Evolutionary conservation across 2,888 invertebrate genomes (phyloP), one percentile per base, ranked within the genome.

Genomic region (Myathropa florea): DNA sequence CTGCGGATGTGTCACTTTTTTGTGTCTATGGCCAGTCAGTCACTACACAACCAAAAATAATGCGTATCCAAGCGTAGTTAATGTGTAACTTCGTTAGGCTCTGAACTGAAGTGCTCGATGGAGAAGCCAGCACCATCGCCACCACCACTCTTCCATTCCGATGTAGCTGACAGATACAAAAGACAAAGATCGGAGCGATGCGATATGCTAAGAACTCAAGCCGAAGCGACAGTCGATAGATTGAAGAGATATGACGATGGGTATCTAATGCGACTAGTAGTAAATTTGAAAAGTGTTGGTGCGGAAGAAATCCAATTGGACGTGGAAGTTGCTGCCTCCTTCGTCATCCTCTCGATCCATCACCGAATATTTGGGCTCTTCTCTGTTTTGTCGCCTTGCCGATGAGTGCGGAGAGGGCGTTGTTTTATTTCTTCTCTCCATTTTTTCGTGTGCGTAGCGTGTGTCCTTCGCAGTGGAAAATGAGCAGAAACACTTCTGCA

Each of bases 271-370:
- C 88, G 83, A 84, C 88, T 89, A 88, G 89, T 89, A 89, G 89
- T 89, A 89, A 91, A 91, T 91, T 90, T 91, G 90, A 90, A 91
- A 91, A 92, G 92, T 92, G 92, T 92, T 92, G 92, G 91, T 90
- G 91, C 90, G 91, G 92, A 92, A 92, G 91, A 89, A 92, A 92
- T 92, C 90, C 91, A 92, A 91, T 92, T 91, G 91, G 92, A 92
- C 89, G 86, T 86, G 83, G 86, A 79, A 86, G 86, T 86, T 83
- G 73, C 64, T 72, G 24, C 57, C 57, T 57, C 57, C 57, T 57
- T 57, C 24, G 4, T 12, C 57, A 24, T 23, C 9, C 57, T 12
- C 57, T 23, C 12, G 57, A 24, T 57, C 24, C 14, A 24, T 57
- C 24, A 26, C n/a, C 21, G 23, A 10, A 23, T 57, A 23, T 23